Evolutionary conservation across 2,113 vertebrate genomes (phyloP), one percentile per base, ranked within the genome.

Genomic region (Osmerus mordax): DNA sequence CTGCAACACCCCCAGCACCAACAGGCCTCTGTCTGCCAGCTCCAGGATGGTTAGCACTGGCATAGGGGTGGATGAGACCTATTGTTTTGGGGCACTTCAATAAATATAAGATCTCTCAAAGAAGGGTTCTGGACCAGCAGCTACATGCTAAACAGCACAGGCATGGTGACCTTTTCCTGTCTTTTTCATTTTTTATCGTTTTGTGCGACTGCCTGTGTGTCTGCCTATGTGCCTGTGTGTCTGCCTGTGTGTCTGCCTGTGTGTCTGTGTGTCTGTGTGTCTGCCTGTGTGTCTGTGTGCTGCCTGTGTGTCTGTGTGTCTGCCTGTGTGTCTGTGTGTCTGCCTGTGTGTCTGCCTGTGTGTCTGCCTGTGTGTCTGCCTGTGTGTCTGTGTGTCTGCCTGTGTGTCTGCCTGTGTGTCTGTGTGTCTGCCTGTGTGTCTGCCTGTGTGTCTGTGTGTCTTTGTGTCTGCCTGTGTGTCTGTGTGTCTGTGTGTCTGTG

Each of bases 101-200:
- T 47, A 47, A 47, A 12, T 47, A 47, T 6, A 36, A 36, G 4
- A 4, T 36, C 32, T 36, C 41, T 47, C 7, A 36, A 36, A 36
- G 4, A 36, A 36, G 32, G 32, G 32, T 36, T 36, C 32, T 36
- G 7, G 32, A 36, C 32, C 25, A 28, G 2, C 25, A 28, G 25
- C 25, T 28, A 28, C 25, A 28, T 36, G 4, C 41, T 9, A 47
- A 47, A 47, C 32, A 36, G 32, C 12, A 11, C 9, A 11, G 41
- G 7, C 41, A 47, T 47, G 9, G 41, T 47, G 41, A 47, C 28
- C 28, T 62, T 28, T 62, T 3, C 60, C 13, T 13, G 15, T 84
- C 77, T 36, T 69, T 21, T 70, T 83, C 58, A 80, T 75, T 83
- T 75, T 72, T 11, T 21, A 19, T 59, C 18, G 7, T 11, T 28